Evolutionary conservation across 2,888 invertebrate genomes (phyloP), one percentile per base, ranked within the genome.

Genomic region (Hypselothyrea guttata): DNA sequence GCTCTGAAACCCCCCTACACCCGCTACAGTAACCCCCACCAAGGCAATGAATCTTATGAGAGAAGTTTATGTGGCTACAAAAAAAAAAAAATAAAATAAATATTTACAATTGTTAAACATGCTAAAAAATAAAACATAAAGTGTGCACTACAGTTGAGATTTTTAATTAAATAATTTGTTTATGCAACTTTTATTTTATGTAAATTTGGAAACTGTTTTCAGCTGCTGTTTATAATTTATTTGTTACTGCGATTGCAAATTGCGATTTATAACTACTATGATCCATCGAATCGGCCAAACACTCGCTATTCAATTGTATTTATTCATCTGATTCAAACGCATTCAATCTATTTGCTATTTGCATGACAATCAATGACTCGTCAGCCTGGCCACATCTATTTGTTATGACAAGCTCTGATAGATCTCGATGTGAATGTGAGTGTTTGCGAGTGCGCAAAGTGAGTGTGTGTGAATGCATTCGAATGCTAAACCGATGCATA

Each of bases 301-400:
- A 46, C 34, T 57, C 59, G 64, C 57, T 75, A 52, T 45, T 44
- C 48, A 65, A 31, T 16, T 38, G 18, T 71, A 56, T 71, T 60
- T 52, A 59, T 75, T 58, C 51, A 57, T 55, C 15, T 22, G 2
- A 22, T 22, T 22, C 56, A 46, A 49, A 28, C 34, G 48, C 45
- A 37, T 58, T 30, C 46, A 38, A 7, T 37, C 38, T 44, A 48
- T 69, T 63, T 68, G 45, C 12, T 30, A 16, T n/a, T 55, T 60
- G 53, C n/a, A n/a, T n/a, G n/a, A n/a, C 69, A 69, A 58, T 73
- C 75, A 58, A 71, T 58, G 63, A 58, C 42, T 67, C 34, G 73
- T 75, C 67, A 57, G 57, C 66, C 51, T 51, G 35, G 34, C 44
- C 53, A 33, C 41, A 58, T 49, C 59, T 58, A 60, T 74, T 54